A percentile compares a stretch with the other conserved stretches of the same genome.
Conservation (phyloP, 2,113 vertebrate genomes). For the Callospermophilus lateralis region DNA sequence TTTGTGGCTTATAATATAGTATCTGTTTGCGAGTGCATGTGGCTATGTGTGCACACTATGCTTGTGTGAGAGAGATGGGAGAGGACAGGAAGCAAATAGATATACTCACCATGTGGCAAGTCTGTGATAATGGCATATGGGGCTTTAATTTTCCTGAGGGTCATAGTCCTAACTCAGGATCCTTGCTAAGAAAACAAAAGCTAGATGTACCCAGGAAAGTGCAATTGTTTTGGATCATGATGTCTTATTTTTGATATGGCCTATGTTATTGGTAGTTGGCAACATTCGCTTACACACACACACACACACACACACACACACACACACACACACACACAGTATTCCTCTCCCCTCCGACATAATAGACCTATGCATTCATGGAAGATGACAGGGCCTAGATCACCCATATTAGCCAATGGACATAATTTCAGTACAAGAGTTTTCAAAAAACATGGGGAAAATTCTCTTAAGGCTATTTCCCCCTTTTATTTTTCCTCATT, state of each 20-base stretch:
- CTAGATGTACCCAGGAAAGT: background rate
- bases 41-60: background rate
- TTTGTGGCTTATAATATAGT: background rate
- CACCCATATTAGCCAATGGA: background rate
- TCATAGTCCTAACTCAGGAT: background rate
- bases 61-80: background rate
- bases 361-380: background rate
- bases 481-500: background rate
- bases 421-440: background rate
- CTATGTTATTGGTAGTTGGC: background rate
- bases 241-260: background rate
- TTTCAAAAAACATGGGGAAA: background rate
- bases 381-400: background rate
- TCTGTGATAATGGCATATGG: background rate
- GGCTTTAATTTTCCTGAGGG: background rate
- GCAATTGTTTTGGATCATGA: background rate
- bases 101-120: background rate
- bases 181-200: slow-evolving; percentile 11
- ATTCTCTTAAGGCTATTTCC: background rate
- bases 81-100: background rate
- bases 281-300: slow-evolving; percentile 25
- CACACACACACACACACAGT: background rate
- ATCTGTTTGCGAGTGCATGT: background rate
- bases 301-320: background rate
- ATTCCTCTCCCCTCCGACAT: background rate